A percentile compares a stretch with the other conserved stretches of the same genome.
phyloP scores from a whole-genome alignment of 2,113 vertebrate species.

The Xenotilapia caudafasciata region DNA sequence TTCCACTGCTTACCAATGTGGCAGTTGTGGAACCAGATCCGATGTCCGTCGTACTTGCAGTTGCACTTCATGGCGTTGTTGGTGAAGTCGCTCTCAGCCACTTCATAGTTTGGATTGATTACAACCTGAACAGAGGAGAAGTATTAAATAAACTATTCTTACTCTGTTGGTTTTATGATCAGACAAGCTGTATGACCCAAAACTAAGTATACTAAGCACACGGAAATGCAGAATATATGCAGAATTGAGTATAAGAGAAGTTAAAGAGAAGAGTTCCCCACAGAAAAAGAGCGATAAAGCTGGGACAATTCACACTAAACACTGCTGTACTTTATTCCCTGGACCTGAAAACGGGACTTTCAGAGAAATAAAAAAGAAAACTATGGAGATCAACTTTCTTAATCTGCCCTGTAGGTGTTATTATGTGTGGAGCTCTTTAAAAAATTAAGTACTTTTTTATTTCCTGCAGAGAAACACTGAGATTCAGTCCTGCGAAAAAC shows the following conservation, averaged over 20 bases:
- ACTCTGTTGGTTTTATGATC: neutral
- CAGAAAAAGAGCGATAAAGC: neutral
- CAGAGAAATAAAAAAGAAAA: neutral
- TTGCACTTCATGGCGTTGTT: conserved; percentile 99
- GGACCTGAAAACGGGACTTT: neutral
- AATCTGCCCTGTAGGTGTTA: neutral
- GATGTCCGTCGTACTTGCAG: conserved; percentile 95
- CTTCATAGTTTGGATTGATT: conserved; percentile 93
- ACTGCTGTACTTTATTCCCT: neutral
- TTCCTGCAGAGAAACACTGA: neutral
- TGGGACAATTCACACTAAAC: neutral
- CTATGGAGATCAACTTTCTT: neutral
- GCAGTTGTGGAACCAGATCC: conserved; percentile 96
- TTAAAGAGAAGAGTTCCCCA: neutral
- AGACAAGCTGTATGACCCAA: neutral
- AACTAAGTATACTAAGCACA: neutral
- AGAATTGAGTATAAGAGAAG: neutral
- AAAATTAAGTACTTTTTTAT: neutral
- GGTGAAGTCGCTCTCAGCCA: conserved; percentile 95
- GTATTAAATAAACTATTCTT: neutral
- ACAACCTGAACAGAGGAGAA: conserved; percentile 74
- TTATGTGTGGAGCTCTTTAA: neutral
- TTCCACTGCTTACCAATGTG: conserved; percentile 76
- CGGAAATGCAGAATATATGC: neutral
- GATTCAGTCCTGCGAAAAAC: neutral